phyloP scores from a whole-genome alignment of 2,888 invertebrate genomes.

The Cephus pygmeus region DNA sequence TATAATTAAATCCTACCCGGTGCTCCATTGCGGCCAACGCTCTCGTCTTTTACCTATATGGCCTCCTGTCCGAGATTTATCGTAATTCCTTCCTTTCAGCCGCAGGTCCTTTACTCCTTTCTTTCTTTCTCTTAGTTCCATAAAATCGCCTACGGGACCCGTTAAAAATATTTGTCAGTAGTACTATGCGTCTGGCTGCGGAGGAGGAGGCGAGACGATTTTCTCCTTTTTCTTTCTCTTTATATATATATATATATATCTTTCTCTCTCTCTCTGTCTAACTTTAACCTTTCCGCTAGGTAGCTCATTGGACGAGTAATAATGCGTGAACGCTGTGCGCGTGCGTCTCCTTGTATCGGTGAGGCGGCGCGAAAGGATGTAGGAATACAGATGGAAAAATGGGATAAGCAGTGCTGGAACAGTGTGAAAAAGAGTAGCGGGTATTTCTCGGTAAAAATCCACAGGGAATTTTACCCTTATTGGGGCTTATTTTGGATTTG shows the following conservation, averaged over 20 bases:
- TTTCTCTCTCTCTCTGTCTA: too few species aligned
- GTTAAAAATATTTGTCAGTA: neutral
- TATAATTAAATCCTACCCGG: conserved; percentile 22
- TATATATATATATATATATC: too few species aligned
- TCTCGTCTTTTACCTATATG: neutral
- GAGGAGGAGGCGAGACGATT: neutral
- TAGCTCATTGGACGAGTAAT: neutral
- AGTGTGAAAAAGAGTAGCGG: neutral
- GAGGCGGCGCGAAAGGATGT: neutral
- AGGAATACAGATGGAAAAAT: neutral
- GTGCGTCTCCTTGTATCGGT: neutral
- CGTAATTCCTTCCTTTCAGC: neutral
- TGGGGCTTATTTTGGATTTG: conserved; percentile 36
- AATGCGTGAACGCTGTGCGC: neutral
- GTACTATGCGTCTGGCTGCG: neutral
- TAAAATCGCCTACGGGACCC: neutral
- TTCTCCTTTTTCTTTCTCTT: neutral
- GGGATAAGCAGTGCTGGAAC: neutral
- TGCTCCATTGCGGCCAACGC: neutral
- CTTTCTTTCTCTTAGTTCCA: neutral
- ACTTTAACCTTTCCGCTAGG: neutral
- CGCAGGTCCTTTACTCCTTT: neutral
- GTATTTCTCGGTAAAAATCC: neutral
- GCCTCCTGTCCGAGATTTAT: neutral
- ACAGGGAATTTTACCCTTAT: neutral